Evolutionary conservation across 2,888 invertebrate species (phyloP).

Genomic region (Acanthopleura granulata): DNA sequence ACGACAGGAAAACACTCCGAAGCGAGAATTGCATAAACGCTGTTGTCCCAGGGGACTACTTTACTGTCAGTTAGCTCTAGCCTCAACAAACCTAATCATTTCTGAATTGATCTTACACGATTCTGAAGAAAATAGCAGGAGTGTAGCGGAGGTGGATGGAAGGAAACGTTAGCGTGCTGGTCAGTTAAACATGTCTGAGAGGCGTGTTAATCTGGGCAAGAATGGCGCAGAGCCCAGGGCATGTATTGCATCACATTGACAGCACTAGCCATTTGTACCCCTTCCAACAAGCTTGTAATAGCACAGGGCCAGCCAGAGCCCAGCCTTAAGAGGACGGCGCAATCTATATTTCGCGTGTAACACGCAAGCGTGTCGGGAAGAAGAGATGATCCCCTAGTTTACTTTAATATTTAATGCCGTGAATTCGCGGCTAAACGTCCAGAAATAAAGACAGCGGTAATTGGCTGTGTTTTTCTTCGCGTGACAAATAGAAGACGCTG

Average conservation of each 20-base stretch:
- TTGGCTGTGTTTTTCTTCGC: not conserved
- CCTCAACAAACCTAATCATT: too few relatives aligned
- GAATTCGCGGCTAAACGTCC: not conserved
- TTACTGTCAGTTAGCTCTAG: too few relatives aligned
- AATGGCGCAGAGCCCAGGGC: not conserved
- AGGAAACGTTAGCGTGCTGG: not conserved
- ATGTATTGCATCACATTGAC: not conserved
- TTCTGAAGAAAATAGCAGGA: too few relatives aligned
- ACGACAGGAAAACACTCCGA: too few relatives aligned
- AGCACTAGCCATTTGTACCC: not conserved
- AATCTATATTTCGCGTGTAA: not conserved
- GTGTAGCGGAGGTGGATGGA: too few relatives aligned
- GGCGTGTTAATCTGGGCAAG: not conserved
- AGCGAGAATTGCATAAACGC: too few relatives aligned
- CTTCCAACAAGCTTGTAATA: not conserved
- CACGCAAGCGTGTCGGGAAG: not conserved
- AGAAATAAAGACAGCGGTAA: not conserved
- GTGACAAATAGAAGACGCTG: not conserved
- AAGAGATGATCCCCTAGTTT: not conserved
- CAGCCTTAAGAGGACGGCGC: not conserved
- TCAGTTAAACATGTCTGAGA: not conserved
- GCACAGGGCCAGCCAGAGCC: not conserved
- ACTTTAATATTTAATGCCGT: constrained; percentile 15
- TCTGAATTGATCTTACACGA: too few relatives aligned
- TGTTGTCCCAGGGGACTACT: too few relatives aligned